Evolutionary conservation across 2,113 vertebrate species (phyloP), one percentile per base, ranked within the genome.

Genomic region (Siniperca chuatsi): DNA sequence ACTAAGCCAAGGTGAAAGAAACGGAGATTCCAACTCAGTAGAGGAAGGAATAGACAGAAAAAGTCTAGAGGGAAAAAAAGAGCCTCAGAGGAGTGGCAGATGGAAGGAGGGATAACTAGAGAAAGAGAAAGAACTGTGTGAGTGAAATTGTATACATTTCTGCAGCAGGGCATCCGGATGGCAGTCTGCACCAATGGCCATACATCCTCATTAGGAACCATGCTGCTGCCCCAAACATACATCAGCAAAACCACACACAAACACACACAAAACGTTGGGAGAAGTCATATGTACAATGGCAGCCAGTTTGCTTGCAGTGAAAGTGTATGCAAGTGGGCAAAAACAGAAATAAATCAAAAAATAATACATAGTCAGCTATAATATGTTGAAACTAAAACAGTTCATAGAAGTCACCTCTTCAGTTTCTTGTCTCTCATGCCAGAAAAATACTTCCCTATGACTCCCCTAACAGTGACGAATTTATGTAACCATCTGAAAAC

Each of bases 191-290:
- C 73, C n/a, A 1, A 89, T 52, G 65, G 82, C 83, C 84, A 90
- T 89, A 84, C 61, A 88, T 93, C 81, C 87, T 92, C 90, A 91
- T 92, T 92, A 91, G 55, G 79, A 81, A 23, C 64, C 75, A 84
- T 86, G 81, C 83, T 85, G 86, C 78, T 78, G 78, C 35, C 33
- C 68, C 23, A 73, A 77, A 88, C 75, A 62, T 60, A 74, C 82
- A 79, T 73, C 80, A 79, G 84, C 86, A 84, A 62, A 79, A 64
- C 66, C 57, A 67, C 75, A 86, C n/a, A 77, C 54, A 79, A 64
- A 69, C 57, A 67, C 75, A 86, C n/a, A 74, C 54, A 37, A 66
- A 69, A 71, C 33, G 44, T 81, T 60, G 46, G 33, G 44, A 60
- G 29, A 75, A 68, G 65, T 79, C 61, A 37, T 20, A 74, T 52